Evolutionary conservation across 2,113 vertebrate species (phyloP).

Genomic region (Chloebia gouldiae): DNA sequence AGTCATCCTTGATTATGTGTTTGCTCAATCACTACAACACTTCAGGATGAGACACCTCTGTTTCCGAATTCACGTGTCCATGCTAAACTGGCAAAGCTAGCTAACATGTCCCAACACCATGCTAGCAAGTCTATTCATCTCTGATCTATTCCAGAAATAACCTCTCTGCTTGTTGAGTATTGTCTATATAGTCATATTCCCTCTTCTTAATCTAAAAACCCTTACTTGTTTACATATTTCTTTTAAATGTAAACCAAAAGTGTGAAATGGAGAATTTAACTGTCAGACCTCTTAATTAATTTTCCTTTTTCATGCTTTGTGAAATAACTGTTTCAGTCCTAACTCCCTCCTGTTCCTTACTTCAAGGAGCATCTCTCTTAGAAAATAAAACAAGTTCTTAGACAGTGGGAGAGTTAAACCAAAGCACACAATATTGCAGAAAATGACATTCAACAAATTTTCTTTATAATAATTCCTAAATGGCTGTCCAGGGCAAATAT

Average conservation of each 20-base stretch:
- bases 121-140: background rate
- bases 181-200: background rate
- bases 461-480: background rate
- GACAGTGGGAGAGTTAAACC: background rate
- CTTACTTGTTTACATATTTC: background rate
- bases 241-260: background rate
- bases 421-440: background rate
- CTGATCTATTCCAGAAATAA: background rate
- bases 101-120: background rate
- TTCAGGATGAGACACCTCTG: background rate
- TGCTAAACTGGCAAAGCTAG: background rate
- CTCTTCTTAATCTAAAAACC: background rate
- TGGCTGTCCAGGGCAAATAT: background rate
- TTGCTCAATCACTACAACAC: background rate
- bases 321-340: background rate
- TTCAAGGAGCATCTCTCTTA: background rate
- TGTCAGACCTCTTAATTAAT: background rate
- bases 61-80: background rate
- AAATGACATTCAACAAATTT: background rate
- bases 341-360: background rate
- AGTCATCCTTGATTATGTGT: background rate
- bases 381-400: constrained; percentile 6
- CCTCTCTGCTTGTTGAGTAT: background rate
- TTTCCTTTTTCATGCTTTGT: background rate
- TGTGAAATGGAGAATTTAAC: background rate